Conservation (phyloP, 2,113 vertebrate species). For the Cairina moschata region DNA sequence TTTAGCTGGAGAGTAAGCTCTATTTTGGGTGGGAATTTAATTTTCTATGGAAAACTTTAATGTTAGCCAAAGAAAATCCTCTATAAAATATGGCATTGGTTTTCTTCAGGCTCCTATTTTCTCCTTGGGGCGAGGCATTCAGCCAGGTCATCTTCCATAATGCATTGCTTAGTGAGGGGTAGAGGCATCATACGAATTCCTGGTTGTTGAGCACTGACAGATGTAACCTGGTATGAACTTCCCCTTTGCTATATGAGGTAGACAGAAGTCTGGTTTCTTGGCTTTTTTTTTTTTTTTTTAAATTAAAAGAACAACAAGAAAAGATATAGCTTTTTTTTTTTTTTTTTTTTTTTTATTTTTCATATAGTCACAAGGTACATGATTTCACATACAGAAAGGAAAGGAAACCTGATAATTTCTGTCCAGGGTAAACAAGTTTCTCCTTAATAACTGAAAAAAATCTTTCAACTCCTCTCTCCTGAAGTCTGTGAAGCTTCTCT, state of each 20-base stretch:
- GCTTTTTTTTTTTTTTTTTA: background rate
- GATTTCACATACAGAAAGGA: background rate
- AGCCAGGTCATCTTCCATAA: background rate
- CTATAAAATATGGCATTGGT: background rate
- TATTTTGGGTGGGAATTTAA: constrained; percentile 24
- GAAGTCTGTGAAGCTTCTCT: accelerated
- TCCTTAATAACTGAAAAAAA: background rate
- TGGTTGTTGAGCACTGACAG: constrained; percentile 24
- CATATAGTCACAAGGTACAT: background rate
- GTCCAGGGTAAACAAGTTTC: background rate
- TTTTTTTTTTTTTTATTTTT: background rate
- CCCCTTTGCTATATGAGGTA: constrained; percentile 29
- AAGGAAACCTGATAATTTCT: background rate
- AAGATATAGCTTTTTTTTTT: background rate
- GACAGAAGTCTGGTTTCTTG: constrained; percentile 38
- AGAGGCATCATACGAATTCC: constrained; percentile 13
- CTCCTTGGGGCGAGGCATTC: background rate
- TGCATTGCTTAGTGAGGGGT: background rate
- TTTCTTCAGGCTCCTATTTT: constrained; percentile 24
- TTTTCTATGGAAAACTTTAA: constrained; percentile 31
- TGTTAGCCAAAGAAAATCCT: constrained; percentile 29
- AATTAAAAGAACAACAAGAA: background rate
- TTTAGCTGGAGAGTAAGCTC: background rate
- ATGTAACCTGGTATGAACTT: constrained; percentile 53
- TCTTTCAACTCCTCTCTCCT: background rate